A percentile compares a stretch with the other conserved stretches of the same genome.
These are phyloP conservation scores for Anthopleura sola DNA, from an alignment of 64 coral and sea anemone species.

Conservation along the genomic window DNA sequence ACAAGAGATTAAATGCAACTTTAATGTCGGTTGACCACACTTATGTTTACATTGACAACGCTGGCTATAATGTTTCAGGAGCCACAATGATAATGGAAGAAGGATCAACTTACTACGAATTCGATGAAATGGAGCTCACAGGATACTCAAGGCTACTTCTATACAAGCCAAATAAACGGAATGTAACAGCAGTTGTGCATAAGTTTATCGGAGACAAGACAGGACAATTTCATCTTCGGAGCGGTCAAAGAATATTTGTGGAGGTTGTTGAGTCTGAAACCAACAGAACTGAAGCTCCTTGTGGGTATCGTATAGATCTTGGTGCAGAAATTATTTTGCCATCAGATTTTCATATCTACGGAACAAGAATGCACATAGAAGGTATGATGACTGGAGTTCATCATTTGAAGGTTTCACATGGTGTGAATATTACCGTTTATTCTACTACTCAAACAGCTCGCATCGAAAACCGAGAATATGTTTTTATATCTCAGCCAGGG, in stretches of 20 bases:
- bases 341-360: conserved; percentile 82
- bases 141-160: conserved; percentile 74
- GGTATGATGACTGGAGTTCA: conserved; percentile 87
- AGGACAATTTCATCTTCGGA: conserved; percentile 89
- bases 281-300: conserved; percentile 90
- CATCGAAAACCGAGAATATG: conserved; percentile 70
- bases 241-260: conserved; percentile 72
- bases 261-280: conserved; percentile 85
- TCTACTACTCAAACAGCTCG: conserved; percentile 86
- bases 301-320: conserved; percentile 78
- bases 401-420: conserved; percentile 62
- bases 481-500: conserved; percentile 80
- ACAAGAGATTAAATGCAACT: conserved; percentile 65
- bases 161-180: conserved; percentile 69
- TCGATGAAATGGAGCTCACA: conserved; percentile 96
- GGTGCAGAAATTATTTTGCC: conserved; percentile 84
- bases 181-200: conserved; percentile 72
- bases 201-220: conserved; percentile 94
- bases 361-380: conserved; percentile 67
- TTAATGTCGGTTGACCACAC: conserved; percentile 86
- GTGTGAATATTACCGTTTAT: conserved; percentile 60
- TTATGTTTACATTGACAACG: conserved; percentile 88
- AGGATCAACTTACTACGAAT: conserved; percentile 76
- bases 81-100: conserved; percentile 96
- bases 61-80: conserved; percentile 71